Base-by-base conservation (phyloP, 23 tunicate genomes). In the Styela clava region DNA sequence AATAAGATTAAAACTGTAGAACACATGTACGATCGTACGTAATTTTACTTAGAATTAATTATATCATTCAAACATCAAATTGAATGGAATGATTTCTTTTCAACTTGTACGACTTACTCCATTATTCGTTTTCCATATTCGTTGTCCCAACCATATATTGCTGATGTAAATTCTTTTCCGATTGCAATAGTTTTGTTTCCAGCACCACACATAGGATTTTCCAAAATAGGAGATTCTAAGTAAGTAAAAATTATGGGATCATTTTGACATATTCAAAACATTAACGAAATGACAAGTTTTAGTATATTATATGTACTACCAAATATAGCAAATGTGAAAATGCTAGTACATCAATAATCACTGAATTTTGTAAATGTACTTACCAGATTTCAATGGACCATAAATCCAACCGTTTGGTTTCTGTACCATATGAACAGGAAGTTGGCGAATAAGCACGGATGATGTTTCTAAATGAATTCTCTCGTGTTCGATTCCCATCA, bases 401-500 rank as follows among this genome's bases (percentile, higher is more conserved):
- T 92, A 92, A 33, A 74, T 83, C 97, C 97, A 92, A 1, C 88
- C 91, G 7, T 69, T 18, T 9, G 97, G 97, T 31, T 44, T 92
- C 22, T 73, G 27, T 22, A 92, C 97, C 82, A 83, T 78, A n/a
- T 78, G 74, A 19, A 86, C 82, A 5, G 97, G 97, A 27, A 92
- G 61, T 73, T 92, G 91, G 9, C 91, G 79, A 23, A 92, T 92
- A 0, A 92, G 88, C 24, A 92, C 97, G 22, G 97, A 86, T 16
- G 91, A 86, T 7, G 97, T 92, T 68, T 92, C 97, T 56, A 92
- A 36, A 68, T 92, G 97, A 33, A 92, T 92, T 1, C 97, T 83
- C 67, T 92, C 97, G 34, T 92, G 97, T 64, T 92, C 97, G 19
- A 92, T 84, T 26, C 87, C 86, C 90, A 92, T 86, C 88, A 89